A percentile compares a stretch with the other conserved stretches of the same genome.
These are phyloP conservation scores for Ceyx cyanopectus DNA, from an alignment of 2,113 vertebrate genomes.

Conservation along the genomic window DNA sequence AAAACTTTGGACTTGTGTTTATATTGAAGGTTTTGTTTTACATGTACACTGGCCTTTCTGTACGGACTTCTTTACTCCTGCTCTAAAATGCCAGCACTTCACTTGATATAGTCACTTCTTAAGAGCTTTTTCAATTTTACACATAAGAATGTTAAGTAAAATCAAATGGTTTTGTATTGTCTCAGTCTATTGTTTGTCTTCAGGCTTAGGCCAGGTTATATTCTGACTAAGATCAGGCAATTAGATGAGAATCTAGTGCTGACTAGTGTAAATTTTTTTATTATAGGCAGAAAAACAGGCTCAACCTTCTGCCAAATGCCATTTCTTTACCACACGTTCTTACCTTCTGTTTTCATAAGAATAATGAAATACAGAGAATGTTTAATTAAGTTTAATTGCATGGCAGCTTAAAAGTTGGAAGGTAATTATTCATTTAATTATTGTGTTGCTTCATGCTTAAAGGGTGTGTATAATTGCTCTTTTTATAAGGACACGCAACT, in stretches of 20 bases:
- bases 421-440: conserved; percentile 78
- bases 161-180: neutral
- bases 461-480: conserved; percentile 66
- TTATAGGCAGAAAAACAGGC: neutral
- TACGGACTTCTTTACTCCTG: neutral
- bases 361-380: conserved; percentile 64
- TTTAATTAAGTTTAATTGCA: conserved; percentile 78
- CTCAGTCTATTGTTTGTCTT: neutral
- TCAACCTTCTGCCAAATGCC: conserved; percentile 36
- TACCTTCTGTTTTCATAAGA: conserved; percentile 64
- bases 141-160: neutral
- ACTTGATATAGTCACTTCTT: neutral
- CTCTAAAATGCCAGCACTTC: neutral
- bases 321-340: conserved; percentile 54
- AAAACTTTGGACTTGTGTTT: neutral
- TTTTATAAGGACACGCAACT: conserved; percentile 57
- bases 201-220: neutral
- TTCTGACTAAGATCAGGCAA: neutral
- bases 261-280: neutral
- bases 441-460: conserved; percentile 50
- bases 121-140: neutral
- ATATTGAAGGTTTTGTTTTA: neutral
- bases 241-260: neutral
- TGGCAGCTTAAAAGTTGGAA: conserved; percentile 71
- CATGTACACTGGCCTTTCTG: neutral